Conservation (phyloP, 2,113 vertebrate species). For the Chaetodon trifascialis region DNA sequence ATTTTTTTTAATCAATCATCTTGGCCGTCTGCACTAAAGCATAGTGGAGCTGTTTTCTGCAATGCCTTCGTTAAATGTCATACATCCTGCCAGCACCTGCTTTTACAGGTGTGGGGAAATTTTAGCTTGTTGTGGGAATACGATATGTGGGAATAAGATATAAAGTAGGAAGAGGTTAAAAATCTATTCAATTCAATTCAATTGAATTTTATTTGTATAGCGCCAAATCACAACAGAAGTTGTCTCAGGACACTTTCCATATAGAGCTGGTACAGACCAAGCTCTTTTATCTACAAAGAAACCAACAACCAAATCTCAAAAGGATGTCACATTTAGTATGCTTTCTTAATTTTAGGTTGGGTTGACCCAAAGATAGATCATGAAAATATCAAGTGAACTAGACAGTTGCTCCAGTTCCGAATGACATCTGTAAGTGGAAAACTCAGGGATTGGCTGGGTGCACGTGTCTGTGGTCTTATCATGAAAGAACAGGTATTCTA, state of each 20-base stretch:
- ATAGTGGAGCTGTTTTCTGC: too few relatives aligned
- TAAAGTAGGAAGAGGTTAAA: background rate
- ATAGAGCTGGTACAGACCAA: too few relatives aligned
- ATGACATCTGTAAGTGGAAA: background rate
- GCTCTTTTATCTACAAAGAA: too few relatives aligned
- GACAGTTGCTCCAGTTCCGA: constrained; percentile 14
- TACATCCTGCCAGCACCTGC: background rate
- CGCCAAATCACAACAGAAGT: too few relatives aligned
- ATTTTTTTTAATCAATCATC: background rate
- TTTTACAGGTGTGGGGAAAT: background rate
- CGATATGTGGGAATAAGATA: constrained; percentile 2
- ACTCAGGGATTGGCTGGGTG: background rate
- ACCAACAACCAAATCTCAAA: too few relatives aligned
- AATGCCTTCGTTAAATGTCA: background rate
- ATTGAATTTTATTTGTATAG: too few relatives aligned
- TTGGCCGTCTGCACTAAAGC: too few relatives aligned
- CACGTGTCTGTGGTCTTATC: constrained; percentile 18
- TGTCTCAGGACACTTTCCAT: too few relatives aligned
- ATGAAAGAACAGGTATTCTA: constrained; percentile 11
- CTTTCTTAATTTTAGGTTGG: too few relatives aligned
- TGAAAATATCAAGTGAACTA: constrained; percentile 16
- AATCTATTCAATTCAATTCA: too few relatives aligned
- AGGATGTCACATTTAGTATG: background rate
- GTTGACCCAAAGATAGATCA: constrained; percentile 6
- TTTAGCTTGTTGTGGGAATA: constrained; percentile 4